Evolutionary conservation across 1,140 invertebrate species (phyloP).

Genomic region (Cydia strobilella): DNA sequence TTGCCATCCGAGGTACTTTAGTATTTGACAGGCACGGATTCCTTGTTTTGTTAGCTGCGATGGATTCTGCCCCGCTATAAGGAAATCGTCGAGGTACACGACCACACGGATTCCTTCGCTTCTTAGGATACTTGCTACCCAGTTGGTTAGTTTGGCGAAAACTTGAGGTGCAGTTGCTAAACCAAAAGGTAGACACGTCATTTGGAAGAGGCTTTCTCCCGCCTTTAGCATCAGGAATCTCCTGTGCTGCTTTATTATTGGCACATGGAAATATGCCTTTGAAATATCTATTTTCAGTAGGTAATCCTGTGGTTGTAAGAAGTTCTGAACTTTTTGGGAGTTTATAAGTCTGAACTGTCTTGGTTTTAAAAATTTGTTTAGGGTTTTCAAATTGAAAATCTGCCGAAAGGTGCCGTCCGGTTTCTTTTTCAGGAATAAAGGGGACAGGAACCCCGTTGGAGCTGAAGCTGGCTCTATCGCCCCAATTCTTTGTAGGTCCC

Average conservation of each 20-base stretch:
- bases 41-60: slow-evolving; percentile 18
- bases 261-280: slow-evolving; percentile 44
- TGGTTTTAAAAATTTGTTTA: slow-evolving; percentile 42
- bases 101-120: slow-evolving; percentile 38
- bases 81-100: slow-evolving; percentile 46
- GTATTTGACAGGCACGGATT: not conserved
- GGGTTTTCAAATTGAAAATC: slow-evolving; percentile 44
- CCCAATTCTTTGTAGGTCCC: slow-evolving; percentile 4
- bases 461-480: not conserved
- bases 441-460: slow-evolving; percentile 42
- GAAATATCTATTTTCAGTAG: slow-evolving; percentile 38
- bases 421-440: slow-evolving; percentile 46
- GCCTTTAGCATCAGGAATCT: slow-evolving; percentile 39
- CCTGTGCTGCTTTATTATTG: slow-evolving; percentile 37
- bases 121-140: slow-evolving; percentile 39
- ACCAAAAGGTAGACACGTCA: slow-evolving; percentile 51
- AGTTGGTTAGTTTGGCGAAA: slow-evolving; percentile 50
- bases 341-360: slow-evolving; percentile 42
- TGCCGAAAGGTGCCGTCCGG: slow-evolving; percentile 38
- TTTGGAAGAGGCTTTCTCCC: slow-evolving; percentile 35
- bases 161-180: slow-evolving; percentile 43
- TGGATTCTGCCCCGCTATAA: slow-evolving; percentile 35
- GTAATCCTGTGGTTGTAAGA: slow-evolving; percentile 34
- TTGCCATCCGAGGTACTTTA: slow-evolving; percentile 36
- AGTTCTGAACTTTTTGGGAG: slow-evolving; percentile 35